Percentiles rank a stretch among this genome's conserved stretches.
These are phyloP conservation scores for Dinocampus coccinellae DNA, from an alignment of 2,888 invertebrate genomes.

Conservation along the genomic window DNA sequence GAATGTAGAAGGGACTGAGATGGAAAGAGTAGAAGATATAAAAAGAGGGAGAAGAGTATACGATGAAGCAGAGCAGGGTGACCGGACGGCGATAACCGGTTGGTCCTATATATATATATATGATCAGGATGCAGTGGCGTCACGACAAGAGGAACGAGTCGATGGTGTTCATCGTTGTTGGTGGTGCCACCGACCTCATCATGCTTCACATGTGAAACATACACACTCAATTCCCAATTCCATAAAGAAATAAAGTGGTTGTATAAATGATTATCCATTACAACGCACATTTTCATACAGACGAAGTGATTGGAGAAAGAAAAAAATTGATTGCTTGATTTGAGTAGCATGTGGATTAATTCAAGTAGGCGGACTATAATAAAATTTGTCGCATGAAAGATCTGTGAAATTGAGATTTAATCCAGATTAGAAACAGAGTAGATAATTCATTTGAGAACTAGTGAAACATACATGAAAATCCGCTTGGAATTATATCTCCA, in stretches of 20 bases:
- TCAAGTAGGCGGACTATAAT: too few species aligned
- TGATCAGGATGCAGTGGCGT: constrained; percentile 30
- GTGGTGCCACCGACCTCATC: constrained; percentile 22
- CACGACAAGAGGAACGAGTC: constrained; percentile 1
- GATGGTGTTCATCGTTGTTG: neutral
- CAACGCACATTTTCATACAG: neutral
- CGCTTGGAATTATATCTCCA: neutral
- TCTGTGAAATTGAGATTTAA: constrained; percentile 6
- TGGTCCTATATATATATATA: constrained; percentile 20
- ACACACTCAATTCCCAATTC: neutral
- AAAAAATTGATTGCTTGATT: too few species aligned
- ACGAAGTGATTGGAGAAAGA: neutral
- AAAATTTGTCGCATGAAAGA: constrained; percentile 3
- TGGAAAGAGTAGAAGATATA: constrained; percentile 1
- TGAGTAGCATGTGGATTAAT: too few species aligned
- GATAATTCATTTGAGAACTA: neutral
- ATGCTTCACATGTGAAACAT: neutral
- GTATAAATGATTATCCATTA: neutral
- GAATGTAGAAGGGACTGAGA: constrained; percentile 9
- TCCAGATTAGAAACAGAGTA: neutral
- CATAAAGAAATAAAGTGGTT: neutral
- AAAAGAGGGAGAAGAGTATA: neutral
- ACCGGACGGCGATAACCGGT: constrained; percentile 29
- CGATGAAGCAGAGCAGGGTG: constrained; percentile 7
- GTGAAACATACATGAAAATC: neutral